Percentiles rank a stretch among this genome's conserved stretches.
Evolutionary conservation across 1,140 invertebrate genomes (phyloP).

Genomic region (Chironomus striatipennis): DNA sequence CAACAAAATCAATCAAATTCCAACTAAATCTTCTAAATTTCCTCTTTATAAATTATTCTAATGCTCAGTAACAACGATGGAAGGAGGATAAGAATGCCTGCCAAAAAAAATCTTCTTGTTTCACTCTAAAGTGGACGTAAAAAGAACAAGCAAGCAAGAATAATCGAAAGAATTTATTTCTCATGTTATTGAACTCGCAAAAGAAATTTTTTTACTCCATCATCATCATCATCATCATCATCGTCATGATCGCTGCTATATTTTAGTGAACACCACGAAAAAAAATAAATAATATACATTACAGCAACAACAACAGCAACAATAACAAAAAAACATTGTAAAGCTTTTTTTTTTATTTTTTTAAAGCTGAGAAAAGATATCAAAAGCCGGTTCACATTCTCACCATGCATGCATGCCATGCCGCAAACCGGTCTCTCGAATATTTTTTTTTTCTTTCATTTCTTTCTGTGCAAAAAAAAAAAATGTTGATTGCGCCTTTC

Average conservation of each 20-base stretch:
- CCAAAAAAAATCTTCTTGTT: too few relatives aligned
- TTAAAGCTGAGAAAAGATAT: neutral
- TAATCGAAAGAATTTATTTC: neutral
- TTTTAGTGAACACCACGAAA: too few relatives aligned
- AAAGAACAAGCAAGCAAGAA: too few relatives aligned
- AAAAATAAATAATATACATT: too few relatives aligned
- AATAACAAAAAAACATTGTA: neutral
- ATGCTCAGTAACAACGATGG: too few relatives aligned
- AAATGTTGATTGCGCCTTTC: conserved; percentile 1
- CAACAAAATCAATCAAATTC: too few relatives aligned
- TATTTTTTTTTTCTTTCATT: conserved; percentile 1
- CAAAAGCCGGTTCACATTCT: conserved; percentile 11
- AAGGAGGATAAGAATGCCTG: too few relatives aligned
- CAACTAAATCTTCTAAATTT: too few relatives aligned
- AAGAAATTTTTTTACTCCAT: neutral
- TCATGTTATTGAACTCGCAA: neutral
- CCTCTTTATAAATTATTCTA: too few relatives aligned
- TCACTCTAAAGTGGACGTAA: too few relatives aligned
- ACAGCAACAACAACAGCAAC: neutral
- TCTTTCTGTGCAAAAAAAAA: conserved; percentile 11
- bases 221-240: neutral
- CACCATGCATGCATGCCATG: neutral
- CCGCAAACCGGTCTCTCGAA: conserved; percentile 10
- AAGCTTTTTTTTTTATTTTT: too few relatives aligned
- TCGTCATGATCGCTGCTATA: too few relatives aligned